Evolutionary conservation across 2,888 invertebrate genomes (phyloP), one percentile per base, ranked within the genome.

Genomic region (Pachydiplax longipennis): DNA sequence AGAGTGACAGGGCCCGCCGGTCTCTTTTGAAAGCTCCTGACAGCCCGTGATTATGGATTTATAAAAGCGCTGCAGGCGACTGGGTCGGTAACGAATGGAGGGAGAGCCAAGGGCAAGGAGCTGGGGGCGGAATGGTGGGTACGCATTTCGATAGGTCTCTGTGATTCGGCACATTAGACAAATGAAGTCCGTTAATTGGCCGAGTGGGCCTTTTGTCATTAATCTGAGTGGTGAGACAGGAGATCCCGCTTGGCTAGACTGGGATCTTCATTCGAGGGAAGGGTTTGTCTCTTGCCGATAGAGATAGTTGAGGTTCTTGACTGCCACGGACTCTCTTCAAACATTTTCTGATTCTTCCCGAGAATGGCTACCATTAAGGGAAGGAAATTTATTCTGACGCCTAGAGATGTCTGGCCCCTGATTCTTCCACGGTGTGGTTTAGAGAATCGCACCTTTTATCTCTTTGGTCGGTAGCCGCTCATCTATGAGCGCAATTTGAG

Each of bases 11-110:
- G 93, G 93, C 93, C 92, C 93, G 93, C 93, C 93, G 93, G 93
- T 93, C 93, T 93, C 93, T 93, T 93, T 91, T 92, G 91, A 91
- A 91, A 91, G 91, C 83, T 65, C 92, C 93, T 94, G 94, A 94
- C 94, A 94, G 94, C 92, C 93, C 93, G 93, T 94, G 94, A 94
- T 94, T 94, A 94, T 93, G 93, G 91, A 92, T 92, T 91, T 92
- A 91, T 91, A 91, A 92, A 92, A 91, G 87, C 73, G 91, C 87
- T 87, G 87, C 87, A 61, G 87, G 87, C 87, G 87, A 87, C 87
- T 61, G 87, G 87, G 87, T 87, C 87, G 87, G 61, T 87, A 87
- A 87, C 87, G 87, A 87, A 87, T 87, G 87, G 65, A 37, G 87
- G 35, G 87, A 61, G 35, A 61, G 83, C 25, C 35, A 18, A 25